phyloP scores from a whole-genome alignment of 2,888 invertebrate genomes.

The Hyppa rectilinea region DNA sequence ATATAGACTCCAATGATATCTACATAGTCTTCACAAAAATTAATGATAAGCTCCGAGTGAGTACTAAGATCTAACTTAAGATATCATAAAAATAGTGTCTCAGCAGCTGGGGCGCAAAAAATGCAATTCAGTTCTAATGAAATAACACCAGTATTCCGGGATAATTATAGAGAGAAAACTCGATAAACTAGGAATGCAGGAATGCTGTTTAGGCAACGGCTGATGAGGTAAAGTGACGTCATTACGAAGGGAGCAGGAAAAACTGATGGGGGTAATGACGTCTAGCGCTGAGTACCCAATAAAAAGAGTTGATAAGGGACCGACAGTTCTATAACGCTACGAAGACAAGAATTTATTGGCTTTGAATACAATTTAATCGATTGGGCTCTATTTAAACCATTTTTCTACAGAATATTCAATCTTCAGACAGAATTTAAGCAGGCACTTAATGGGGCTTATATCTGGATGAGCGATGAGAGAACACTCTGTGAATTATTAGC shows the following conservation, averaged over 20 bases:
- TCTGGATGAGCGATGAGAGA: conserved; percentile 45
- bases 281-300: conserved; percentile 45
- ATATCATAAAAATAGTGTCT: too few species aligned
- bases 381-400: neutral
- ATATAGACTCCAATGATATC: too few species aligned
- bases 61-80: too few species aligned
- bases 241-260: conserved; percentile 46
- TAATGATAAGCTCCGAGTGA: neutral
- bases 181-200: too few species aligned
- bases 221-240: conserved; percentile 50
- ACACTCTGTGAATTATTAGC: conserved; percentile 35
- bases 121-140: neutral
- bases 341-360: conserved; percentile 31
- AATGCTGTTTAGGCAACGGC: conserved; percentile 3
- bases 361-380: conserved; percentile 44
- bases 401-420: conserved; percentile 35
- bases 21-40: neutral
- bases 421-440: conserved; percentile 33
- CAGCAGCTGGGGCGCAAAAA: neutral
- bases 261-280: conserved; percentile 49
- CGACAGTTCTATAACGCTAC: conserved; percentile 19
- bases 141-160: too few species aligned
- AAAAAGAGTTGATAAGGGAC: conserved; percentile 53
- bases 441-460: conserved; percentile 13
- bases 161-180: too few species aligned